phyloP scores from a whole-genome alignment of 2,888 invertebrate species.

The Imbricaverruca yamaguchii region DNA sequence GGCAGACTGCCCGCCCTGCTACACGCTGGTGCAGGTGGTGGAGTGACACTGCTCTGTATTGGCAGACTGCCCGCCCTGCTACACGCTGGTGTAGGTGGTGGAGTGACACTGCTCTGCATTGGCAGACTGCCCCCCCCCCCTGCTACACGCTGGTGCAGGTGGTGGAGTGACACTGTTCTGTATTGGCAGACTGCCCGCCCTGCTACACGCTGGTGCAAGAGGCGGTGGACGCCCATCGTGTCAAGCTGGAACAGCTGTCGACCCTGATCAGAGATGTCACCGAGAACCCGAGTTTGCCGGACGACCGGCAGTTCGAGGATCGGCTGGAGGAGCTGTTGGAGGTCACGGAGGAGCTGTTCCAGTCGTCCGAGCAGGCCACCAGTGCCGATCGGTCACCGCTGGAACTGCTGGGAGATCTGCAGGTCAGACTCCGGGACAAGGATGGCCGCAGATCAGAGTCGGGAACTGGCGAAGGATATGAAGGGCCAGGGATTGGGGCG shows the following conservation, averaged over 20 bases:
- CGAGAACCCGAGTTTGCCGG: slow-evolving; percentile 83
- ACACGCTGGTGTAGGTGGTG: no score
- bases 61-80: slow-evolving; percentile 21
- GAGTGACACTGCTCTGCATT: no score
- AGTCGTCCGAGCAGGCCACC: slow-evolving; percentile 55
- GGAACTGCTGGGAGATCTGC: not conserved
- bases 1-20: not conserved
- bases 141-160: no score
- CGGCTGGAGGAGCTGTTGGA: slow-evolving; percentile 67
- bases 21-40: no score
- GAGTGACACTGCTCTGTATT: no score
- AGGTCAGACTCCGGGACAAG: not conserved
- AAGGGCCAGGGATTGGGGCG: no score
- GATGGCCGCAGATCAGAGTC: not conserved
- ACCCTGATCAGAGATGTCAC: slow-evolving; percentile 75
- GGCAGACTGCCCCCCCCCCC: no score
- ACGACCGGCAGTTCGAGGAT: slow-evolving; percentile 81
- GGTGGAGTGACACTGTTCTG: no score
- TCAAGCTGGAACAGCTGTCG: slow-evolving; percentile 63
- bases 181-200: slow-evolving; percentile 67
- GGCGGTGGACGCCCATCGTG: slow-evolving; percentile 67
- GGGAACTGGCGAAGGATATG: no score
- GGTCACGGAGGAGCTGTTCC: slow-evolving; percentile 63
- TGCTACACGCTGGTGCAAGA: slow-evolving; percentile 93
- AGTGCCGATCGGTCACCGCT: slow-evolving; percentile 22